A percentile compares a stretch with the other conserved stretches of the same genome.
These are phyloP conservation scores for Chanos chanos DNA, from an alignment of 2,797 vertebrate species.

Conservation along the genomic window DNA sequence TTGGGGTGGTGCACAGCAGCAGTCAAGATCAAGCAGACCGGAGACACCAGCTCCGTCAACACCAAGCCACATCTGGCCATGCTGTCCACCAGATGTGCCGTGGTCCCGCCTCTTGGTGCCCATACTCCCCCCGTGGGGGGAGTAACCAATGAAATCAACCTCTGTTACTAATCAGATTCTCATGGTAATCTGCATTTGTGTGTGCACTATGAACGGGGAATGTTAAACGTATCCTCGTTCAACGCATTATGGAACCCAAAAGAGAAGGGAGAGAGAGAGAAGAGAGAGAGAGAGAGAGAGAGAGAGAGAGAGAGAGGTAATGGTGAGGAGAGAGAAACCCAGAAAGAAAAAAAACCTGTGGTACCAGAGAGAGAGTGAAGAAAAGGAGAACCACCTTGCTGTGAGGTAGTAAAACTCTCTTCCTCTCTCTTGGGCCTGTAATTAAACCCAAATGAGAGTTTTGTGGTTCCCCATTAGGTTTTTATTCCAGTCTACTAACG, in stretches of 20 bases:
- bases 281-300: background rate
- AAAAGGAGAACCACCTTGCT: slow-evolving; percentile 15
- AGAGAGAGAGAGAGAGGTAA: background rate
- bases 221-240: too few species aligned
- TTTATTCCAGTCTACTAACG: slow-evolving; percentile 48
- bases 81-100: slow-evolving; percentile 34
- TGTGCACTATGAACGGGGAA: slow-evolving; percentile 11
- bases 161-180: background rate
- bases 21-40: slow-evolving; percentile 30
- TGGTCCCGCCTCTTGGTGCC: slow-evolving; percentile 6
- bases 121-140: background rate
- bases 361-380: slow-evolving; percentile 44
- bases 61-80: slow-evolving; percentile 45
- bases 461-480: slow-evolving; percentile 46
- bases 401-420: slow-evolving; percentile 38
- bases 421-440: slow-evolving; percentile 31
- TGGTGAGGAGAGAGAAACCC: background rate
- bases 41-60: slow-evolving; percentile 47
- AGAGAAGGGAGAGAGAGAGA: background rate
- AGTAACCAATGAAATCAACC: background rate
- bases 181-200: background rate
- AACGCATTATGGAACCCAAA: too few species aligned
- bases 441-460: slow-evolving; percentile 54
- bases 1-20: background rate
- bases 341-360: background rate